Evolutionary conservation across 2,797 vertebrate genomes (phyloP), one percentile per base, ranked within the genome.

Genomic region (Falco novaeseelandiae): DNA sequence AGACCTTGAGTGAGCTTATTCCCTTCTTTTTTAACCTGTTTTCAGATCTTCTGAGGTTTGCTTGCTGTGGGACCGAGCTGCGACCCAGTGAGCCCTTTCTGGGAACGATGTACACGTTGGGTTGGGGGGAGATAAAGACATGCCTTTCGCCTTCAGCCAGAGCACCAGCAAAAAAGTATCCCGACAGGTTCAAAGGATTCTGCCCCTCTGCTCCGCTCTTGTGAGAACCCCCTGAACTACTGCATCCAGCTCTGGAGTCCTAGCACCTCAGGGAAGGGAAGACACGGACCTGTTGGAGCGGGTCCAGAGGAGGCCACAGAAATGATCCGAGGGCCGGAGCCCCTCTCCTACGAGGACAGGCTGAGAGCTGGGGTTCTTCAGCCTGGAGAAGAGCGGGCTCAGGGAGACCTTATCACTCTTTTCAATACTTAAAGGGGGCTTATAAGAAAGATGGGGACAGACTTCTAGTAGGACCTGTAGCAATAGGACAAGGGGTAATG

Each of bases 251-350:
- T 5, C 51, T 30, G 73, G 34, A 27, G 10, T 12, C 38, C 27
- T 26, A 36, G 27, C 27, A 63, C 12, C 38, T 40, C 38, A 40
- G 38, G 38, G 38, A 40, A 23, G 18, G 1, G 32, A 38, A 40
- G 61, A 29, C 0, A 0, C n/a, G 23, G 58, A 87, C 16, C 14
- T 48, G 26, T 1, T 62, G 30, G 36, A 38, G 1, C 0, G 0
- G 4, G 27, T 54, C 46, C 63, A 86, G 44, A 65, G 58, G 27
- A 71, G 32, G 54, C 8, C 55, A 36, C 0, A 3, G 69, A 30
- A 38, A 6, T 44, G 42, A 7, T 44, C 42, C 7, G 42, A 44
- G 42, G 46, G 32, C 18, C 71, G 76, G 21, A 69, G 27, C 8
- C 5, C 20, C 25, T 65, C 44, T 51, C 19, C 29, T 59, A 2